Evolutionary conservation across 2,113 vertebrate genomes (phyloP), one percentile per base, ranked within the genome.

Genomic region (Clupea harengus): DNA sequence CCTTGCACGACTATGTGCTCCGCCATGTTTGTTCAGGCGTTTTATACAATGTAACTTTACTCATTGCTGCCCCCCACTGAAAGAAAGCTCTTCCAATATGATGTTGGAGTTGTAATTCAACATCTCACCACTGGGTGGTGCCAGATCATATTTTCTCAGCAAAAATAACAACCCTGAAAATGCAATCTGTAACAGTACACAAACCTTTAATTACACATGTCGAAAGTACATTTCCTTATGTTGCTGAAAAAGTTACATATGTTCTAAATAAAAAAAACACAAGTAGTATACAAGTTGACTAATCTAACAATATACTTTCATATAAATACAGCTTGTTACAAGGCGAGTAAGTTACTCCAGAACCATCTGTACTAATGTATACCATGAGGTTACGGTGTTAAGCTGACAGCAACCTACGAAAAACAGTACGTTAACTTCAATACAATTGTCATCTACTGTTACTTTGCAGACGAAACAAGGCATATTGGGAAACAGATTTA

Each of bases 61-160:
- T 88, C 87, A 47, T 82, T 86, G 84, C 72, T 84, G 84, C 87
- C 87, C 87, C 87, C 87, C 20, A 64, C 81, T 20, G 84, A 22
- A 82, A 22, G 22, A 50, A 64, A 83, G 18, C 2, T 18, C 39
- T 32, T 39, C 13, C 10, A 17, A 78, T 39, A 13, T 75, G 28
- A 39, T 44, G 32, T 32, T 39, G 81, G 22, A 52, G 47, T 81
- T 85, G 87, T 32, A 88, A 75, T 81, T 81, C 72, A 44, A 72
- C 1, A 49, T 0, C 15, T 84, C 1, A 10, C 87, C 87, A 81
- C 87, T 67, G 75, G 87, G 83, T 83, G 87, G 87, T 52, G 52
- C 46, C 81, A 83, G 32, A 39, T 28, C 46, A 82, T 54, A 10
- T 32, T 32, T 2, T 82, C 17, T 78, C 28, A 78, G 28, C 28